Percentiles rank a stretch among this genome's conserved stretches.
phyloP scores from a whole-genome alignment of 2,797 vertebrate genomes.

The Danio aesculapii region DNA sequence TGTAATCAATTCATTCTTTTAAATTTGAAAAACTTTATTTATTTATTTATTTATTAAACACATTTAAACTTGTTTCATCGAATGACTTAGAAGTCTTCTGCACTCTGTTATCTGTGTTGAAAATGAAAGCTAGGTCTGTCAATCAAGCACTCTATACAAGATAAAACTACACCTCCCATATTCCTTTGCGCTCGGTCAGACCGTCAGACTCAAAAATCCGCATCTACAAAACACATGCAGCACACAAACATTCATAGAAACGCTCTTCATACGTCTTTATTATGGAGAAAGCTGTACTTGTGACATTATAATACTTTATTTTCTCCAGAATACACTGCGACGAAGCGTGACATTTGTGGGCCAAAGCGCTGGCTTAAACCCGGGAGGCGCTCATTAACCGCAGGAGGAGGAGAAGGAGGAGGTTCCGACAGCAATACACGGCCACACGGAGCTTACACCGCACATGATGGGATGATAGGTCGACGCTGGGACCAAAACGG shows the following conservation, averaged over 20 bases:
- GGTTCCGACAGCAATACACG: constrained; percentile 58
- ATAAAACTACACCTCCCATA: constrained; percentile 74
- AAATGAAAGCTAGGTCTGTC: background rate
- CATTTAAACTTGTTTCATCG: too few relatives aligned
- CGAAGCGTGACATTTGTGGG: constrained; percentile 52
- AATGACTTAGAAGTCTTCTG: too few relatives aligned
- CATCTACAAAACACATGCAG: constrained; percentile 57
- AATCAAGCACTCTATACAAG: constrained; percentile 14
- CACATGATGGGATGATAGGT: constrained; percentile 55
- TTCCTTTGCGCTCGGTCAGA: constrained; percentile 57
- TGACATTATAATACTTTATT: constrained; percentile 57
- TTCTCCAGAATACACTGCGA: constrained; percentile 63
- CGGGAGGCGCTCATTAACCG: constrained; percentile 50
- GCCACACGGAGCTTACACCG: constrained; percentile 58
- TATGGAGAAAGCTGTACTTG: constrained; percentile 28
- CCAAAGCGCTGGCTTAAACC: constrained; percentile 60
- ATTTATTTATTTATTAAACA: too few relatives aligned
- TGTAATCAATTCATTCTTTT: too few relatives aligned
- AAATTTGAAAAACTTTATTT: too few relatives aligned
- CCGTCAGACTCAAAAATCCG: constrained; percentile 47
- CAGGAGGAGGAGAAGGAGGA: constrained; percentile 53
- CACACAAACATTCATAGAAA: constrained; percentile 72
- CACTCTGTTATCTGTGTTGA: too few relatives aligned
- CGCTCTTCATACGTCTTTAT: constrained; percentile 71
- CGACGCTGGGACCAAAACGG: constrained; percentile 16